Conservation (phyloP, 30 jellyfish, hydroid and myxozoan species). For the Hydra vulgaris region DNA sequence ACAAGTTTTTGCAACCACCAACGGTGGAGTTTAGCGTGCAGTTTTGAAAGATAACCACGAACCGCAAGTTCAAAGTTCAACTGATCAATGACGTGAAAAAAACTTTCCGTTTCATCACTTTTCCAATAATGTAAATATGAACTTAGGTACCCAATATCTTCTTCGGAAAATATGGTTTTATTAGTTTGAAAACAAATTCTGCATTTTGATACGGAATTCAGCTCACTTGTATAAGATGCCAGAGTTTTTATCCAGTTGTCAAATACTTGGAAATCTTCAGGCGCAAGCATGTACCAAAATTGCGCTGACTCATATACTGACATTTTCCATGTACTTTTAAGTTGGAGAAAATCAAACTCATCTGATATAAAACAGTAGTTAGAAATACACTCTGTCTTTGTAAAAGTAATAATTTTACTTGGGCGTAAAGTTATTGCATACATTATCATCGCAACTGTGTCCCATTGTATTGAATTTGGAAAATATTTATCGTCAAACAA, state of each 20-base stretch:
- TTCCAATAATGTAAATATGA: neutral
- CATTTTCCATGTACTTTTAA: neutral
- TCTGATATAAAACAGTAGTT: neutral
- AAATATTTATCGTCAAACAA: too few species aligned
- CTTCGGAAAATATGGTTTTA: neutral
- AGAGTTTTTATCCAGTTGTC: neutral
- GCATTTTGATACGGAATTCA: neutral
- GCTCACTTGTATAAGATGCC: neutral
- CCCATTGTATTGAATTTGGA: neutral
- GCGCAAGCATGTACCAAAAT: neutral
- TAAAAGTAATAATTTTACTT: neutral
- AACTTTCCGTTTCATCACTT: neutral
- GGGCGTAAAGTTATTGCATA: neutral
- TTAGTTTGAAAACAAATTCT: neutral
- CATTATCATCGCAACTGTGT: neutral
- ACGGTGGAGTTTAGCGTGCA: neutral
- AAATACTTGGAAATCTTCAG: neutral
- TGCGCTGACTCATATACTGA: neutral
- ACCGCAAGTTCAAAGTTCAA: neutral
- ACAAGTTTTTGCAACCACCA: neutral
- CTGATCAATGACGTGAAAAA: neutral
- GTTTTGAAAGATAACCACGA: neutral
- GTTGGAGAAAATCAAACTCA: neutral
- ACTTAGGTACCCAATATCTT: neutral
- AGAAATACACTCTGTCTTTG: neutral